Percentiles rank a stretch among this genome's conserved stretches.
phyloP scores from a whole-genome alignment of 2,113 vertebrate species.

The human (Homo sapiens) region GRCh38 chr4:178583501-178584000 shows the following conservation, averaged over 20 bases:
- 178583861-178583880: not conserved
- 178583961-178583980: not conserved
- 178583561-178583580: not conserved
- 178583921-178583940: not conserved
- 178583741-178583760: not conserved
- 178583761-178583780: not conserved
- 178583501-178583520: not conserved
- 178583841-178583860: not conserved
- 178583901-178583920: not conserved
- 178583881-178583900: not conserved
- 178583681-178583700: not conserved
- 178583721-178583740: not conserved
- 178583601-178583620: not conserved
- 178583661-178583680: not conserved
- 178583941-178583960: not conserved
- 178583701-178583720: not conserved
- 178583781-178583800: not conserved
- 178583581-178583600: not conserved
- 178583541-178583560: not conserved
- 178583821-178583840: not conserved
- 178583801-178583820: not conserved
- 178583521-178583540: not conserved
- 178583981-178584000: not conserved
- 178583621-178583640: not conserved
- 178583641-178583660: not conserved